Base-by-base conservation (phyloP, 2,113 vertebrate species). In the Xerus inauris region DNA sequence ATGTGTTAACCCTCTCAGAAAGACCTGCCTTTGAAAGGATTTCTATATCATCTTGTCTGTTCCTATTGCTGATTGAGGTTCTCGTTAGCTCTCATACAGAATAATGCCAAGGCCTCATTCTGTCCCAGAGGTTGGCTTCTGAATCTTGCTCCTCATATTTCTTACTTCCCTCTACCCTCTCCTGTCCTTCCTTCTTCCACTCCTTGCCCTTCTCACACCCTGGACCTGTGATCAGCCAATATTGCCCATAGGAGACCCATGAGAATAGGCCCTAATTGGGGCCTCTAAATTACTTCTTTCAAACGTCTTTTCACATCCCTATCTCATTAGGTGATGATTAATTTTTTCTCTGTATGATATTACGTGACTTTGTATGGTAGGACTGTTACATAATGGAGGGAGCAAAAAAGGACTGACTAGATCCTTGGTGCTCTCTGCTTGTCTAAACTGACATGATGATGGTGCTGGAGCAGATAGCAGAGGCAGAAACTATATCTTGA, bases 301-400 rank as follows among this genome's bases (percentile, higher is more conserved):
- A 59, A 77, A 97, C 62, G 88, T 94, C 87, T 95, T 96, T 94
- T 94, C 62, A 97, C 62, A 95, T 45, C 51, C 54, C 85, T 59
- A 45, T 86, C 81, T 96, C 86, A 96, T 95, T 96, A 97, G 89
- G 49, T 0, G 14, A 91, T 93, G 95, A 96, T 96, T 97, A 97
- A 96, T 97, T 97, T 94, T 96, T 88, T 83, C 83, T 96, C 67
- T 81, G 81, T 92, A 81, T 4, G 3, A 86, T 93, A 85, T 75
- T 96, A 82, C 42, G 57, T 94, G 97, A 97, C 96, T 81, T 94
- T 80, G 45, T 91, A 77, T 32, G 65, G 85, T 30, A 49, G 69
- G 81, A 24, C 45, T 84, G 30, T 96, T 96, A 96, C 30, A 95
- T 84, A 76, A 95, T 81, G 79, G 47, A 35, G 51, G 14, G 14